These are phyloP conservation scores for Melolontha melolontha DNA, from an alignment of 2,888 invertebrate species.

Conservation along the genomic window DNA sequence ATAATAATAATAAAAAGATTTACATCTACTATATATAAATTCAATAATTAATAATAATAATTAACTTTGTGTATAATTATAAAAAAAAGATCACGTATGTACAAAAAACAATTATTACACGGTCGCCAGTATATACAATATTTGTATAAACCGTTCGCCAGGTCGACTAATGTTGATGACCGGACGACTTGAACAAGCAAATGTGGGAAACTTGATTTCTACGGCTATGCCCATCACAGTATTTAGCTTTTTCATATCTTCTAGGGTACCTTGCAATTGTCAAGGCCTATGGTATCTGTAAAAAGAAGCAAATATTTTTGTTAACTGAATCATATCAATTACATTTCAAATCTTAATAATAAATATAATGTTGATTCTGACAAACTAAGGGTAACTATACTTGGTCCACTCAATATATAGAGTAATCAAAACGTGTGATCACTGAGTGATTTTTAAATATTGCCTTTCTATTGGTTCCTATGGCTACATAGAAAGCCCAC, in stretches of 20 bases:
- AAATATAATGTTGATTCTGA: too few relatives aligned
- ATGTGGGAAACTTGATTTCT: conserved; percentile 63
- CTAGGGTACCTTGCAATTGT: conserved; percentile 74
- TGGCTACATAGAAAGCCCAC: too few relatives aligned
- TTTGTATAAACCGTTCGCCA: conserved; percentile 47
- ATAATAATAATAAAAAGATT: conserved; percentile 48
- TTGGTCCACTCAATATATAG: too few relatives aligned
- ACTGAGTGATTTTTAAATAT: too few relatives aligned
- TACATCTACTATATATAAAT: conserved; percentile 57
- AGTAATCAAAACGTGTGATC: too few relatives aligned
- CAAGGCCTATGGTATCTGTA: conserved; percentile 83
- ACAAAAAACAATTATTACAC: conserved; percentile 62
- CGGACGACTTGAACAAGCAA: conserved; percentile 57
- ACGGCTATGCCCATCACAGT: conserved; percentile 66
- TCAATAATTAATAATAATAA: conserved; percentile 52
- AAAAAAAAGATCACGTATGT: conserved; percentile 65
- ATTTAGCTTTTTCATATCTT: conserved; percentile 64
- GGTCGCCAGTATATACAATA: conserved; percentile 51
- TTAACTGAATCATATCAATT: conserved; percentile 25
- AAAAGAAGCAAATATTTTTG: conserved; percentile 56
- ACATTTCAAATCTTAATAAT: not conserved
- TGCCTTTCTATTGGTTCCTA: too few relatives aligned
- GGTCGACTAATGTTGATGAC: conserved; percentile 43
- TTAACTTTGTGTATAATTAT: conserved; percentile 50
- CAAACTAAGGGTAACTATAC: too few relatives aligned